Base-by-base conservation (phyloP, 2,797 vertebrate genomes). In the Pipistrellus nathusii region DNA sequence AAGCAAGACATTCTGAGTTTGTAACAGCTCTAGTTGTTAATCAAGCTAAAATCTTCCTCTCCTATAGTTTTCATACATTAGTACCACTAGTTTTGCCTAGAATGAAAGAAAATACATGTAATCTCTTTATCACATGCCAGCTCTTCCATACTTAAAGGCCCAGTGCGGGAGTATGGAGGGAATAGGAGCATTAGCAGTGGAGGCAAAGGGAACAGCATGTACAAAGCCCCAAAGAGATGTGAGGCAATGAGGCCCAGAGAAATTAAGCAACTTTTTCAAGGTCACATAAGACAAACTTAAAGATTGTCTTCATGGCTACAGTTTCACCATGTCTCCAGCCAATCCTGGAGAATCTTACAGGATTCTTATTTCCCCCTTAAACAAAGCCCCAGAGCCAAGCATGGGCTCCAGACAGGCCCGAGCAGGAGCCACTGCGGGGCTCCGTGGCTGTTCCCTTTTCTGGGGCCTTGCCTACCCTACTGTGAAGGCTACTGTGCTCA, bases 31-130 rank as follows among this genome's bases (percentile, higher is more conserved):
- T 77, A 53, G 53, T 30, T 80, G 9, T 81, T 83, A 78, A 73
- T 2, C 23, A 57, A 53, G 35, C 82, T 72, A 41, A 91, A 78
- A 82, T 11, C 35, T 68, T 48, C 69, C 17, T 75, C 8, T 66
- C 46, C 53, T 38, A 3, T 4, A 46, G n/a, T 5, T 68, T 71
- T 80, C 35, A 30, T 15, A 6, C 30, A 8, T 23, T 41, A 30
- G 32, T 30, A 5, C 5, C 51, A 41, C 38, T 59, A 10, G 77
- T 77, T 81, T 76, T 66, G 11, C 23, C 44, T 53, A 17, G 71
- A 89, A 81, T 59, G 46, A 75, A 3, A 85, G 76, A 91, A 95
- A 93, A 66, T 57, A 18, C 20, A 57, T 46, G 21, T 6, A 89
- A 51, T 89, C 21, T 12, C 10, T 68, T 76, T 85, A 73, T 41